Base-by-base conservation (phyloP, 1,140 invertebrate genomes). In the Galleria mellonella region DNA sequence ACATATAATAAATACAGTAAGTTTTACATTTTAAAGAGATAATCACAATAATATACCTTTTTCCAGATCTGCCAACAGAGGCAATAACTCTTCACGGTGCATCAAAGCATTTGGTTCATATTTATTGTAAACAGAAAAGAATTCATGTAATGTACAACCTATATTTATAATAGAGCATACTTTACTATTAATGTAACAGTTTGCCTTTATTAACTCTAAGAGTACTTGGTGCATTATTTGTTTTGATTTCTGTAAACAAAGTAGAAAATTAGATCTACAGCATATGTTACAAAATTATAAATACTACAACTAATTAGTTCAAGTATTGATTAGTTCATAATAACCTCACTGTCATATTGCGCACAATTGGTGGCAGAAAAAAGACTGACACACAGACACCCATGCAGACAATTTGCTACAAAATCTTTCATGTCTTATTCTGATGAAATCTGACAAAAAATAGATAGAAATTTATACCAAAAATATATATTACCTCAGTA, bases 401-500 rank as follows among this genome's bases (percentile, higher is more conserved):
- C n/a, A n/a, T n/a, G n/a, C n/a, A n/a, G n/a, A n/a, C n/a, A n/a
- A n/a, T n/a, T n/a, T n/a, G n/a, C n/a, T n/a, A n/a, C n/a, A n/a
- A n/a, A n/a, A n/a, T n/a, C n/a, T n/a, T n/a, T n/a, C n/a, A n/a
- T n/a, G n/a, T n/a, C n/a, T n/a, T n/a, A n/a, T n/a, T n/a, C n/a
- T n/a, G n/a, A n/a, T n/a, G n/a, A n/a, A n/a, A n/a, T n/a, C n/a
- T n/a, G n/a, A n/a, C n/a, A n/a, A n/a, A n/a, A n/a, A n/a, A n/a
- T n/a, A n/a, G n/a, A n/a, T n/a, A n/a, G n/a, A n/a, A n/a, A n/a
- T n/a, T n/a, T n/a, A n/a, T n/a, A n/a, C n/a, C n/a, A n/a, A n/a
- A n/a, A n/a, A n/a, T n/a, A n/a, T n/a, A n/a, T 41, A 31, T 56
- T 78, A 91, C 91, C 69, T 92, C 88, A 55, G 89, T 88, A 72